Conservation (phyloP, 1,140 invertebrate genomes). For the Reticulitermes speratus region DNA sequence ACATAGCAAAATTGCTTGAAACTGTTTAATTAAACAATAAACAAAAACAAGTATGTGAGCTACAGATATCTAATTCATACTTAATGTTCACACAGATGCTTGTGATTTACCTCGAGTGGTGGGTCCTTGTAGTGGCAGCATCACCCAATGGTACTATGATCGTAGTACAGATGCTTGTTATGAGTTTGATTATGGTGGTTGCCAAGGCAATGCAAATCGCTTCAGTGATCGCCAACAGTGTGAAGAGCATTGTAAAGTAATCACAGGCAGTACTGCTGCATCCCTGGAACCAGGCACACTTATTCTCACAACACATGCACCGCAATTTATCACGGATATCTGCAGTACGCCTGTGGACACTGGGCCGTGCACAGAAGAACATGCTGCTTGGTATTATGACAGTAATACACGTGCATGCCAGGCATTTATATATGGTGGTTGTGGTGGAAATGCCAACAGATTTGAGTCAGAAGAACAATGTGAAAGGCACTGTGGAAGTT, state of each 20-base stretch:
- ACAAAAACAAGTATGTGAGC: background rate
- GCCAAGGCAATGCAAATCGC: constrained; percentile 70
- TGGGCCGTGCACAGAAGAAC: constrained; percentile 68
- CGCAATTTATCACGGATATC: constrained; percentile 40
- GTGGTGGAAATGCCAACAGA: constrained; percentile 80
- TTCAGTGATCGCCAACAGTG: constrained; percentile 55
- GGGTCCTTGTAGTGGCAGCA: constrained; percentile 69
- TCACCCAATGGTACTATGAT: constrained; percentile 76
- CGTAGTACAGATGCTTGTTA: constrained; percentile 60
- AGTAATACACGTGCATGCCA: constrained; percentile 56
- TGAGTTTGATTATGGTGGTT: constrained; percentile 67
- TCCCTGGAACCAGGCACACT: constrained; percentile 35
- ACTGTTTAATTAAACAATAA: too few relatives aligned
- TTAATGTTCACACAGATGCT: constrained; percentile 52
- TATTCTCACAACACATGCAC: constrained; percentile 16
- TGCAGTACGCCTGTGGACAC: constrained; percentile 62
- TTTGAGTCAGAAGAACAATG: constrained; percentile 80
- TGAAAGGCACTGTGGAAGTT: constrained; percentile 72
- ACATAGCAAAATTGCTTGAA: too few relatives aligned
- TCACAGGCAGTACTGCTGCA: constrained; percentile 13
- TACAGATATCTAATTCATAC: background rate
- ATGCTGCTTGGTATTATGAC: constrained; percentile 76
- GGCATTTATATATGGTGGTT: constrained; percentile 77
- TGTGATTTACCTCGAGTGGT: constrained; percentile 70
- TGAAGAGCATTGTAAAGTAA: constrained; percentile 43